A percentile compares a stretch with the other conserved stretches of the same genome.
These are phyloP conservation scores for Mystacides longicornis DNA, from an alignment of 2,888 invertebrate genomes.

Conservation along the genomic window DNA sequence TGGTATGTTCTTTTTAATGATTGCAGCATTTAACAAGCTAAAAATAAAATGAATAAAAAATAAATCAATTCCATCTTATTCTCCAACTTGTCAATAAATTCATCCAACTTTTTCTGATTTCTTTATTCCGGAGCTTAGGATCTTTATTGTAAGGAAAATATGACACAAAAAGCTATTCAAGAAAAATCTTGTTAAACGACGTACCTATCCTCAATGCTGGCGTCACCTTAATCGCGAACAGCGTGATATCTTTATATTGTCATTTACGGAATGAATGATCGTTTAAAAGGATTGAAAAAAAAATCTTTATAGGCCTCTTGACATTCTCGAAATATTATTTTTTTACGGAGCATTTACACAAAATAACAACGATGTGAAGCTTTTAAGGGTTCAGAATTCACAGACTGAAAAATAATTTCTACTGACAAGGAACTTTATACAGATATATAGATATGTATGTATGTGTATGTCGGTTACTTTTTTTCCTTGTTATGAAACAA, in stretches of 20 bases:
- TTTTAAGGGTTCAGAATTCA: background rate
- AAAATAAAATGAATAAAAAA: too few species aligned
- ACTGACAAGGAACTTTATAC: background rate
- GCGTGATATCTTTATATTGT: background rate
- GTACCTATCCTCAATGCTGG: background rate
- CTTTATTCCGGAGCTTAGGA: background rate
- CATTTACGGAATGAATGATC: background rate
- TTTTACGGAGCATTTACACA: too few species aligned
- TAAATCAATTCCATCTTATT: too few species aligned
- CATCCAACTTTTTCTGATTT: background rate
- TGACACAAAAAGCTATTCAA: background rate
- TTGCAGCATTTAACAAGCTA: too few species aligned
- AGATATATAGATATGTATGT: too few species aligned
- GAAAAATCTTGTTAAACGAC: background rate
- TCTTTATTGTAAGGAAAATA: background rate
- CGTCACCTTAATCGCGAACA: background rate
- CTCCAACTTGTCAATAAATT: background rate
- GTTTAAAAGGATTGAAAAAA: background rate
- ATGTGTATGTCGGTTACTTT: too few species aligned
- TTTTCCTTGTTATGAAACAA: too few species aligned
- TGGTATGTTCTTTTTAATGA: too few species aligned
- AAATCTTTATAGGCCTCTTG: background rate
- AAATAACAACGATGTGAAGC: background rate
- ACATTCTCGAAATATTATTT: too few species aligned
- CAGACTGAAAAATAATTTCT: background rate